Base-by-base conservation (phyloP, 2,113 vertebrate genomes). In the Calidris pygmaea region DNA sequence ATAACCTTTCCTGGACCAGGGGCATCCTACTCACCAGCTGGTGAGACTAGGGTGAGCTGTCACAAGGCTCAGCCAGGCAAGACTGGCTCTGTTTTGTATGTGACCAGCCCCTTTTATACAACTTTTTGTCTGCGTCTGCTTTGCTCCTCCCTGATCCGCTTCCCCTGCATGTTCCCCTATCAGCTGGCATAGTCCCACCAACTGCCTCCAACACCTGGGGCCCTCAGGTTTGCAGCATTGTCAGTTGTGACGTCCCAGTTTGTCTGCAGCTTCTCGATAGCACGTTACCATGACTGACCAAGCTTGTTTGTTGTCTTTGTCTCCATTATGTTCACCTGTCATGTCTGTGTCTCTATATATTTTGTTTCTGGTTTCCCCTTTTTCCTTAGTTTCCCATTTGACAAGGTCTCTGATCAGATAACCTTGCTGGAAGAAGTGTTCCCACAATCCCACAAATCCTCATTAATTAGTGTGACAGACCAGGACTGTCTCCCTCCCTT, bases 21-120 rank as follows among this genome's bases (percentile, higher is more conserved):
- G 4, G 0, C 19, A 26, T 22, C 43, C 27, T 55, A 11, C 14
- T 53, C 10, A 5, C 12, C 10, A 5, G 4, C 20, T 48, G 9
- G 9, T 63, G 21, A 77, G 22, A 60, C 9, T 29, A 6, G 5
- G 3, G 11, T 10, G 3, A 55, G 4, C 26, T 53, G 12, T 8
- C 14, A 14, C 17, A 62, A 39, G 9, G 12, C 52, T 78, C 52
- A 77, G 5, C 5, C 37, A 55, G 18, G 32, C 21, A 77, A 79
- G 6, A 41, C 5, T 12, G 7, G 1, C 21, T 55, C 48, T 3
- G 11, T 86, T 86, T 86, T 41, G 26, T 4, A 14, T 10, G 18
- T n/a, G 6, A 47, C 7, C 34, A 14, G 3, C 4, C 10, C 21
- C 4, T 52, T 75, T 85, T 29, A 63, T 39, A 55, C 3, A 17